Evolutionary conservation across 2,888 invertebrate genomes (phyloP), one percentile per base, ranked within the genome.

Genomic region (Drosophila fungiperda): DNA sequence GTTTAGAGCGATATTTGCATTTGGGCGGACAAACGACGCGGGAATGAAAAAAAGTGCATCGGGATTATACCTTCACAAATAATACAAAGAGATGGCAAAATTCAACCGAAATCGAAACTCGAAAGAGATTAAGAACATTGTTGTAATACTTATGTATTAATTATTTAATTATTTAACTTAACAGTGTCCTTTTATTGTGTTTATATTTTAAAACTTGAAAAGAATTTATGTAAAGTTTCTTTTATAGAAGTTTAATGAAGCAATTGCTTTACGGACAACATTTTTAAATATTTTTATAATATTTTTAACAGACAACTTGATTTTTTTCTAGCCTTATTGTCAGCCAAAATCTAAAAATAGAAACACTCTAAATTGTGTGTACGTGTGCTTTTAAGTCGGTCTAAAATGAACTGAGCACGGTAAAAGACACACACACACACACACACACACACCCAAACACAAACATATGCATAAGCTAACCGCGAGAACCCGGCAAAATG

Each of bases 1-100:
- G 84, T 82, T 87, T 87, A 82, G 78, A 76, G 83, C 78, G 75
- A 82, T 85, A 83, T 85, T 83, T 88, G 86, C 83, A 83, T 81
- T 88, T 81, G 73, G 88, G 69, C 83, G 81, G 76, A 82, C 76
- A 72, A 81, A 73, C 78, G 61, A 68, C 74, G 68, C 63, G 62
- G 26, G 52, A 52, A 60, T 63, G 67, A 72, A 76, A 78, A 78
- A 20, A 80, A 80, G 78, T 83, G 78, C 70, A 74, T 54, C 61
- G 78, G 68, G 76, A 75, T 83, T 80, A 62, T 78, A 40, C 62
- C 59, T 48, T 57, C 53, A 45, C 60, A 38, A 42, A 36, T 49
- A 7, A 11, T 45, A 29, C 49, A 49, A 38, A n/a, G 36, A 9
- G 35, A 12, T 11, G 38, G 11, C 38, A 29, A 42, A n/a, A 40